Percentiles rank a stretch among this genome's conserved stretches.
These are phyloP conservation scores for Lepus townsendii DNA, from an alignment of 2,797 vertebrate species.

Conservation along the genomic window DNA sequence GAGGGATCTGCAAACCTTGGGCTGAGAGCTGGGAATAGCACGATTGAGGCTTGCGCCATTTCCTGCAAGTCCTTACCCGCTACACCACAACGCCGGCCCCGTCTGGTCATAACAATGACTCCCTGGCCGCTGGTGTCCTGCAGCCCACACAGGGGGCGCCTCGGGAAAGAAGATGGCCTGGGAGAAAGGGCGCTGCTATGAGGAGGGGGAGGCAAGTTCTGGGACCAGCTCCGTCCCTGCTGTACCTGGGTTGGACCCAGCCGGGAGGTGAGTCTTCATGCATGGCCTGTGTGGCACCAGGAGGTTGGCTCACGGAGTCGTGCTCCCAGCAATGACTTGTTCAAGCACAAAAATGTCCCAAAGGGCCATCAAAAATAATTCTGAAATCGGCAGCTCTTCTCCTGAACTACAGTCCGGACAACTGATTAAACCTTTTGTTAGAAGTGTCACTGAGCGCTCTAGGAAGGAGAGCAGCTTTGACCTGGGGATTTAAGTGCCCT, in stretches of 20 bases:
- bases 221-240: neutral
- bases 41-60: neutral
- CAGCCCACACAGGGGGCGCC: neutral
- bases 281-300: neutral
- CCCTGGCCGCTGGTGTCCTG: neutral
- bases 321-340: neutral
- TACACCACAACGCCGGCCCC: too few relatives aligned
- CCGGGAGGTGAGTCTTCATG: neutral
- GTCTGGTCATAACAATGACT: neutral
- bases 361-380: constrained; percentile 7
- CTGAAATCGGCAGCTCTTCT: constrained; percentile 23
- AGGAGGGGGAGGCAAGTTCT: neutral
- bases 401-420: neutral
- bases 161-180: neutral
- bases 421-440: neutral
- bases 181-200: neutral
- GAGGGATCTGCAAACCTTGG: neutral
- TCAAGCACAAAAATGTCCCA: neutral
- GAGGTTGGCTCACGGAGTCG: neutral
- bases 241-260: neutral
- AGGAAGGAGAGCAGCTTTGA: neutral
- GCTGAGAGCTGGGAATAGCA: neutral
- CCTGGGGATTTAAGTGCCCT: neutral
- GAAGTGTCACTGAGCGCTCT: neutral
- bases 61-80: too few relatives aligned